Evolutionary conservation across 2,113 vertebrate genomes (phyloP).

Genomic region (Trematocara zebra): DNA sequence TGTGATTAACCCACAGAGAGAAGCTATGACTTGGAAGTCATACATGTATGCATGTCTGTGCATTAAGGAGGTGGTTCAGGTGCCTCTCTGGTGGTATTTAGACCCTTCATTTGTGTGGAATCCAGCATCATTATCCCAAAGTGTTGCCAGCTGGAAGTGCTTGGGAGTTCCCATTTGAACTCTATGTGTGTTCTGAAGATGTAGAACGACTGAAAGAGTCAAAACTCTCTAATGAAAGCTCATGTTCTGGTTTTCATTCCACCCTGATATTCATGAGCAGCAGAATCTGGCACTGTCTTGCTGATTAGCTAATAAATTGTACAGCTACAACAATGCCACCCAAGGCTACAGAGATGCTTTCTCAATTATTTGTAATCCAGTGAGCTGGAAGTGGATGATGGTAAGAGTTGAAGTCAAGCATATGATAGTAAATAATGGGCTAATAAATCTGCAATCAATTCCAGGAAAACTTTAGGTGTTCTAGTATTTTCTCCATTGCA

Average conservation of each 20-base stretch:
- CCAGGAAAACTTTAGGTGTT: constrained; percentile 6
- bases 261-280: constrained; percentile 53
- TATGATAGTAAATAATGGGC: constrained; percentile 15
- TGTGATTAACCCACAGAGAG: constrained; percentile 28
- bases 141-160: constrained; percentile 71
- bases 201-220: constrained; percentile 28
- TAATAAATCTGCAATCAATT: constrained; percentile 23
- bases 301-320: constrained; percentile 56
- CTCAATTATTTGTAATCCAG: constrained; percentile 28
- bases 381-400: constrained; percentile 32
- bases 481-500: background rate
- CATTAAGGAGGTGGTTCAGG: constrained; percentile 58
- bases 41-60: constrained; percentile 41
- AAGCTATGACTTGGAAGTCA: constrained; percentile 5
- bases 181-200: constrained; percentile 68
- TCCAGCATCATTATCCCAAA: constrained; percentile 72
- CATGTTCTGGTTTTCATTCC: constrained; percentile 53
- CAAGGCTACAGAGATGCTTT: constrained; percentile 31
- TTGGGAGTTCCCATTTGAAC: constrained; percentile 73
- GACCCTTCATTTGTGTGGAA: constrained; percentile 73
- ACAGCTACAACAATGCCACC: constrained; percentile 49
- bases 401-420: background rate
- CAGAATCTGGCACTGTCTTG: constrained; percentile 54
- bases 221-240: constrained; percentile 49
- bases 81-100: constrained; percentile 69